These are phyloP conservation scores for Anolis apletophallus DNA, from an alignment of 2,797 vertebrate species.

Conservation along the genomic window DNA sequence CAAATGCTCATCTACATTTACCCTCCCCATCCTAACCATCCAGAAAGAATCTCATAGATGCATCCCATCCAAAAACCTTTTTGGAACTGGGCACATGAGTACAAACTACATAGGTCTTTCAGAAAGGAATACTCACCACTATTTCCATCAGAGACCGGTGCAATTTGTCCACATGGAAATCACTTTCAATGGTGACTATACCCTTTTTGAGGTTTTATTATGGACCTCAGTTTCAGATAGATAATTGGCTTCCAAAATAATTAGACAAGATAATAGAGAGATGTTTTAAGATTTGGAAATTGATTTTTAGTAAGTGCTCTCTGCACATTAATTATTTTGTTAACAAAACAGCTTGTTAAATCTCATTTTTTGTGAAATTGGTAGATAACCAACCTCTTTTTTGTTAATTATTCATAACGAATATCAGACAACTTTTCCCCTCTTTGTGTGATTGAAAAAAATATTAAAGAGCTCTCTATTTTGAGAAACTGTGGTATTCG, in stretches of 20 bases:
- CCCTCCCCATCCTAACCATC: neutral
- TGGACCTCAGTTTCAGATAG: neutral
- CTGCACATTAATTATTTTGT: neutral
- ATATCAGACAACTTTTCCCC: neutral
- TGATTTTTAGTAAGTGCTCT: neutral
- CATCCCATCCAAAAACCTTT: neutral
- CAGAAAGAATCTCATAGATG: neutral
- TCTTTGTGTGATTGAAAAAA: neutral
- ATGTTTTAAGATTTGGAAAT: neutral
- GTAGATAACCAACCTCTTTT: neutral
- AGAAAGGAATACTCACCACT: neutral
- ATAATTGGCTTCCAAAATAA: neutral
- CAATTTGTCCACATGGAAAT: neutral
- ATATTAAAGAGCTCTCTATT: constrained; percentile 17
- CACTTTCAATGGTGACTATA: neutral
- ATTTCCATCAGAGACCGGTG: neutral
- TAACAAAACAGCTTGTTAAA: neutral
- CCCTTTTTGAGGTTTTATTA: neutral
- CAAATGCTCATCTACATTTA: neutral
- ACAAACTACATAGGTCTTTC: neutral
- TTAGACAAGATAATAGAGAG: neutral
- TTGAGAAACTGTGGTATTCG: neutral
- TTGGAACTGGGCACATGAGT: neutral
- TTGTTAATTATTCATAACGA: neutral
- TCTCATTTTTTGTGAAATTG: neutral